phyloP scores from a whole-genome alignment of 2,797 vertebrate genomes.

The Catostomus latipinnis region DNA sequence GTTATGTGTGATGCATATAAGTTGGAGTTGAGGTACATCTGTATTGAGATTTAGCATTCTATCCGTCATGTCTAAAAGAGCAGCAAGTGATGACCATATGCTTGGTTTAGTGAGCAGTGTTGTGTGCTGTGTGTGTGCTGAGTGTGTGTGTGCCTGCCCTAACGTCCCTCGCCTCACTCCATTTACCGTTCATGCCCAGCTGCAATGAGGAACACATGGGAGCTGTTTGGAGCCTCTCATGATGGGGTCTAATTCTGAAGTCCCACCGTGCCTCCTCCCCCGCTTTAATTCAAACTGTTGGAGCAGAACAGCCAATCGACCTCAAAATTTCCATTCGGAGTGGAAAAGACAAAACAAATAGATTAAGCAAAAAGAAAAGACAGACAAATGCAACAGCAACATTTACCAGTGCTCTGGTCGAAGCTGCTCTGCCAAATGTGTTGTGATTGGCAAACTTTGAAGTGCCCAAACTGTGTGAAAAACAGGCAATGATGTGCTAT shows the following conservation, averaged over 20 bases:
- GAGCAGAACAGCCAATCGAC: conserved; percentile 74
- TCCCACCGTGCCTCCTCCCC: conserved; percentile 47
- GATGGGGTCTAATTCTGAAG: conserved; percentile 63
- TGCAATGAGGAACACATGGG: conserved; percentile 78
- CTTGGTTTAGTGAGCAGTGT: not conserved
- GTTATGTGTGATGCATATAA: no score
- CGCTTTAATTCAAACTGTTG: conserved; percentile 68
- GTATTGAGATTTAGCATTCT: no score
- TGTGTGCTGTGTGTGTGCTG: conserved; percentile 16
- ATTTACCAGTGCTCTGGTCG: conserved; percentile 66
- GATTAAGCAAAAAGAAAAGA: conserved; percentile 61
- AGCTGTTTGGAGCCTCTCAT: conserved; percentile 66
- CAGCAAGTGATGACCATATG: not conserved
- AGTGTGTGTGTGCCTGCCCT: conserved; percentile 53
- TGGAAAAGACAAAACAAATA: conserved; percentile 68
- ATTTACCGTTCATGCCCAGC: conserved; percentile 76
- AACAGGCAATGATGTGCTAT: conserved; percentile 67
- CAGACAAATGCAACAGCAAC: conserved; percentile 61
- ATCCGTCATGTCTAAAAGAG: not conserved
- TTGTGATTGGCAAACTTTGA: conserved; percentile 80
- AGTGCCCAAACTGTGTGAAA: conserved; percentile 69
- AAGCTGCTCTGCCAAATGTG: conserved; percentile 68
- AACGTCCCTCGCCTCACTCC: conserved; percentile 70
- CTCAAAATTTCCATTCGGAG: conserved; percentile 79
- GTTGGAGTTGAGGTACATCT: no score